phyloP scores from a whole-genome alignment of 30 jellyfish, hydroid and myxozoan genomes.

The Mastigias papua region DNA sequence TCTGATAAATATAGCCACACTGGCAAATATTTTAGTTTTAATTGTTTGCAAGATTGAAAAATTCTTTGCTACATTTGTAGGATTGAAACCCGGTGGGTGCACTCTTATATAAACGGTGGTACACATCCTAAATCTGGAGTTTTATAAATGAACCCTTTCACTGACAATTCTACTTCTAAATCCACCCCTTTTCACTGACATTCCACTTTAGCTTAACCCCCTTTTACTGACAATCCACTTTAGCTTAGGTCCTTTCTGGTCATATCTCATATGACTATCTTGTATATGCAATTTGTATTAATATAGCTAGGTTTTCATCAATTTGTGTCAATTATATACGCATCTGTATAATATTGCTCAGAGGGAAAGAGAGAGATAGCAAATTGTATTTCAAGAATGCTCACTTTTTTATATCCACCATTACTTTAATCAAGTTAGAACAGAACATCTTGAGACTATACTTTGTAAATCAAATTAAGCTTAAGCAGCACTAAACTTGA shows the following conservation, averaged over 20 bases:
- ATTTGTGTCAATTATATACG: not conserved
- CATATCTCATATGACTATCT: not conserved
- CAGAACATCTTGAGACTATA: not conserved
- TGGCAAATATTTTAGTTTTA: too few relatives aligned
- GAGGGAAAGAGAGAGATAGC: too few relatives aligned
- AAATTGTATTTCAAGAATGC: not conserved
- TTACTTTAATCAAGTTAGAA: not conserved
- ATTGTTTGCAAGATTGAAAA: too few relatives aligned
- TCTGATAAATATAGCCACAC: too few relatives aligned
- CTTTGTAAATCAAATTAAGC: not conserved
- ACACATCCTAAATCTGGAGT: not conserved
- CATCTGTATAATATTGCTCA: too few relatives aligned
- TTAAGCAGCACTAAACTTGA: not conserved
- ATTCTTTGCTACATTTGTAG: too few relatives aligned
- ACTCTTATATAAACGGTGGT: not conserved
- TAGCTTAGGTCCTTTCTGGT: too few relatives aligned
- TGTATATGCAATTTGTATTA: not conserved
- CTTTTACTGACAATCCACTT: too few relatives aligned
- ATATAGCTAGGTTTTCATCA: not conserved
- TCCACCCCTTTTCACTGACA: not conserved
- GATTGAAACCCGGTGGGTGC: too few relatives aligned
- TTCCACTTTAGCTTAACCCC: not conserved
- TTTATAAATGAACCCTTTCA: not conserved
- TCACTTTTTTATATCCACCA: not conserved
- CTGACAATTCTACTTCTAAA: not conserved